phyloP scores from a whole-genome alignment of 2,797 vertebrate genomes.

The Chrysocyon brachyurus region DNA sequence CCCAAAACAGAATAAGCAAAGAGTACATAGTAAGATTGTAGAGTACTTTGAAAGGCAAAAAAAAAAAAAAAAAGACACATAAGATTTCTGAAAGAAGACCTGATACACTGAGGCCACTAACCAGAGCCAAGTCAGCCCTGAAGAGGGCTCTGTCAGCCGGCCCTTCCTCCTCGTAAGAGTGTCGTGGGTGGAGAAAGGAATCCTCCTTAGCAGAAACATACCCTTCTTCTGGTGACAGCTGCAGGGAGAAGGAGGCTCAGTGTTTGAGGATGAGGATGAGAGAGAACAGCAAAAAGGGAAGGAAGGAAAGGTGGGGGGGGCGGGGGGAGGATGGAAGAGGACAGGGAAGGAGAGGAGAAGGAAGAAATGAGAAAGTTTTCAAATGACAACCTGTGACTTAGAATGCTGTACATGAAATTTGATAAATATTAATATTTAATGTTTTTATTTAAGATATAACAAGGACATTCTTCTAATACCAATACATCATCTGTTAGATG shows the following conservation, averaged over 20 bases:
- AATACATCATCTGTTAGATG: background rate
- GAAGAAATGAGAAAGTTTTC: constrained; percentile 19
- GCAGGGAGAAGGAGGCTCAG: constrained; percentile 91
- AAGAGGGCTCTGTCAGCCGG: constrained; percentile 93
- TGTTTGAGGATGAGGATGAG: constrained; percentile 80
- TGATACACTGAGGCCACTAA: constrained; percentile 89
- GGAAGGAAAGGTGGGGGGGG: background rate
- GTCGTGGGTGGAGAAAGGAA: constrained; percentile 92
- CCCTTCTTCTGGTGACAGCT: constrained; percentile 95
- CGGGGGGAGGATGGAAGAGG: background rate
- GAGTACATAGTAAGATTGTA: constrained; percentile 64
- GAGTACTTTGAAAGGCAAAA: constrained; percentile 63
- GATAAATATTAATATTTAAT: background rate
- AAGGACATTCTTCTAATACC: background rate
- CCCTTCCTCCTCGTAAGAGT: constrained; percentile 93
- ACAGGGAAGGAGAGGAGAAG: constrained; percentile 39
- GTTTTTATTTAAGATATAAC: constrained; percentile 10
- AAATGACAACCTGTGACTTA: constrained; percentile 29
- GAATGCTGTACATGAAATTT: constrained; percentile 14
- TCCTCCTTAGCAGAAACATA: constrained; percentile 94
- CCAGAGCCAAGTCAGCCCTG: constrained; percentile 96
- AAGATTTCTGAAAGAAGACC: constrained; percentile 76
- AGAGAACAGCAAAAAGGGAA: constrained; percentile 75
- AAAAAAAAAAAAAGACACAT: constrained; percentile 23
- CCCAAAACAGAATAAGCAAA: constrained; percentile 65